Evolutionary conservation across 2,113 vertebrate genomes (phyloP).

Genomic region (Indicator maculatus): DNA sequence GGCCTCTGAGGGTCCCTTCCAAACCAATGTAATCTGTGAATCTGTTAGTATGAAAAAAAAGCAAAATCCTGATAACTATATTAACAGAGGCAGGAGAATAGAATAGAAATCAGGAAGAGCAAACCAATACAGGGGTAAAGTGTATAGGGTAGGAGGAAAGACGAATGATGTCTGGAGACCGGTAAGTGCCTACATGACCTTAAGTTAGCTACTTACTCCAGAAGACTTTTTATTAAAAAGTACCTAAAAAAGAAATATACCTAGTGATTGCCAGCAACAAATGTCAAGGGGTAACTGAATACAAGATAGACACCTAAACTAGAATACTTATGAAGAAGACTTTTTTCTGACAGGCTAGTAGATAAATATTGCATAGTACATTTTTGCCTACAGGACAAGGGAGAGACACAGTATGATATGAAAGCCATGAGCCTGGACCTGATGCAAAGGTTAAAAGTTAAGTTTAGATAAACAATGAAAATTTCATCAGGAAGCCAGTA

Average conservation of each 20-base stretch:
- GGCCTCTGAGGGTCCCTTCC: too few relatives aligned
- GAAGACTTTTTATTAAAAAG: background rate
- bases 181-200: background rate
- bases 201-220: background rate
- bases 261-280: background rate
- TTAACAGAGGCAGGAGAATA: background rate
- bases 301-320: background rate
- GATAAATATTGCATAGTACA: background rate
- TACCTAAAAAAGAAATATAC: background rate
- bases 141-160: background rate
- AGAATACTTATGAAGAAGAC: background rate
- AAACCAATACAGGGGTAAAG: background rate
- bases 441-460: constrained; percentile 42
- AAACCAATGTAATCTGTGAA: too few relatives aligned
- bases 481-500: background rate
- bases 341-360: background rate
- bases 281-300: background rate
- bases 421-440: background rate
- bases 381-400: constrained; percentile 6
- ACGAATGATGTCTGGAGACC: background rate
- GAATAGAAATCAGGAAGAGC: background rate
- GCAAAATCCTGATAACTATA: background rate
- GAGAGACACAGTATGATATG: background rate
- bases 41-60: background rate
- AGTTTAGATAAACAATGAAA: background rate